Evolutionary conservation across 2,113 vertebrate genomes (phyloP).

Genomic region (Brachypteracias leptosomus): DNA sequence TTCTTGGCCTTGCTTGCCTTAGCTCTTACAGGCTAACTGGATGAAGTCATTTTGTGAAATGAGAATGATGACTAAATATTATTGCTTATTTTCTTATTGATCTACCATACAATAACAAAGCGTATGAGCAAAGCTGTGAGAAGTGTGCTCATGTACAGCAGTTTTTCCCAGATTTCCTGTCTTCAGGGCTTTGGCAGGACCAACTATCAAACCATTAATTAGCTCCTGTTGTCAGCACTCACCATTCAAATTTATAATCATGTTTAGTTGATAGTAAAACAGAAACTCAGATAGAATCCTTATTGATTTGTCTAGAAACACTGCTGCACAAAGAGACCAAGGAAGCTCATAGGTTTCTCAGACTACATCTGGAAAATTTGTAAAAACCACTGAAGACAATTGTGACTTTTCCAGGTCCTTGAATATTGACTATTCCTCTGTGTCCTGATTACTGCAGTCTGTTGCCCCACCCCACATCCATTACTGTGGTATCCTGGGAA

Average conservation of each 20-base stretch:
- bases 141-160: neutral
- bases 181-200: neutral
- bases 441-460: neutral
- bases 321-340: neutral
- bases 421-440: neutral
- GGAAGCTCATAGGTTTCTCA: neutral
- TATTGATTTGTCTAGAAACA: neutral
- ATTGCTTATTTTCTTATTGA: fast-evolving
- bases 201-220: neutral
- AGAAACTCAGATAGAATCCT: neutral
- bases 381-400: neutral
- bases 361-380: neutral
- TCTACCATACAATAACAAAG: neutral
- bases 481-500: neutral
- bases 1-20: neutral
- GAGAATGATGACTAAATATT: neutral
- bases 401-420: neutral
- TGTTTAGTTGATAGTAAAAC: neutral
- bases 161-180: neutral
- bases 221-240: neutral
- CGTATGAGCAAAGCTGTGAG: neutral
- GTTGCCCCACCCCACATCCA: neutral
- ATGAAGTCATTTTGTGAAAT: neutral
- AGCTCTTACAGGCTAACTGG: neutral
- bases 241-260: neutral